Evolutionary conservation across 2,888 invertebrate genomes (phyloP), one percentile per base, ranked within the genome.

Genomic region (Pycnomerus fuliginosus): DNA sequence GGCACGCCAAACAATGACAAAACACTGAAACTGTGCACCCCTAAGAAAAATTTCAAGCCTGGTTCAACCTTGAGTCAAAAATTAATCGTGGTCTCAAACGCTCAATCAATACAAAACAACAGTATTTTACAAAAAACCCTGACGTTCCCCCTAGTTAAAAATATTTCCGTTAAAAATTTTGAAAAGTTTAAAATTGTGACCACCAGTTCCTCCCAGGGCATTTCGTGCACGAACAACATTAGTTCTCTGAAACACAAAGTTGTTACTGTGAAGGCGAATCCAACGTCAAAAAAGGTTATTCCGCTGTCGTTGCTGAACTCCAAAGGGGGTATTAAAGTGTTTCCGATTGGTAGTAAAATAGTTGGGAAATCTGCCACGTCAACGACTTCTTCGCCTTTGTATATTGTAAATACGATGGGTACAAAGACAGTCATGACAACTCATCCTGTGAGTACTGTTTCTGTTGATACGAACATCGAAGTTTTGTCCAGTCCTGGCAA

Each of bases 141-240:
- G 16, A 66, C 69, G 12, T 68, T 71, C 35, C 69, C 71, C 1
- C 65, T 68, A 35, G 65, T 69, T 28, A 72, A 70, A 50, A 72
- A 70, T 48, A 60, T 72, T 32, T 65, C 70, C 1, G 65, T 70
- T 44, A 70, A 70, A 52, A 71, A 68, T 52, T 62, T 71, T 16
- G 72, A 71, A 40, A 72, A 72, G 52, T 71, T 71, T 48, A 71
- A 72, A 62, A 70, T 72, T 24, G 66, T 72, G 3, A 61, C 67
- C 1, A 64, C 60, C 14, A 57, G 46, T 43, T 46, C 53, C 24
- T 50, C 52, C 25, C 55, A 58, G 5, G 43, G 55, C 15, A 50
- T 55, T 11, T 56, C 48, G 35, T 47, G 53, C 4, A 46, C 53
- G 3, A 56, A 61, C 31, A 56, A 52, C 45, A 45, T 55, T 15